These are phyloP conservation scores for Cydia fagiglandana DNA, from an alignment of 1,140 invertebrate genomes.

Conservation along the genomic window DNA sequence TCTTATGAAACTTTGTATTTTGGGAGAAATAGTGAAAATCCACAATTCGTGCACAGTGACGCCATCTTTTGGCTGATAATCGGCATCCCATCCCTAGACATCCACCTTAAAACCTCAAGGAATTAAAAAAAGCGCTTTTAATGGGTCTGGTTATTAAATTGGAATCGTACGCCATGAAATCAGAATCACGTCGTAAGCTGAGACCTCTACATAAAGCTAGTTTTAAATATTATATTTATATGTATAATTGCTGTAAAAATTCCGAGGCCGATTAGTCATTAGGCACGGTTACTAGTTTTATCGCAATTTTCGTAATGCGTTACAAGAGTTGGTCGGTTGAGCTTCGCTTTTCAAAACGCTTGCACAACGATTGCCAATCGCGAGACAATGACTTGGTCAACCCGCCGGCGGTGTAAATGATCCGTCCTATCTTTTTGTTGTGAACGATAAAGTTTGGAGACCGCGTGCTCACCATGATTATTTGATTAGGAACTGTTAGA, in stretches of 20 bases:
- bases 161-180: neutral
- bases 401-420: conserved; percentile 58
- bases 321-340: conserved; percentile 22
- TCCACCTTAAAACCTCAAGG: neutral
- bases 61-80: too few species aligned
- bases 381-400: conserved; percentile 20
- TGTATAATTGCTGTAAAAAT: conserved; percentile 5
- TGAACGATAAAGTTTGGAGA: neutral
- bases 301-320: conserved; percentile 29
- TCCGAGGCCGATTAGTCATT: conserved; percentile 20
- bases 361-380: conserved; percentile 21
- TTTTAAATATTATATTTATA: conserved; percentile 11
- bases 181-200: neutral
- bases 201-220: neutral
- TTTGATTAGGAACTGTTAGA: too few species aligned
- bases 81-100: too few species aligned
- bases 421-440: neutral
- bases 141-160: neutral
- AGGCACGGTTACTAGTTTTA: conserved; percentile 29
- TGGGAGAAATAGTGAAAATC: too few species aligned
- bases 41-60: too few species aligned
- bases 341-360: conserved; percentile 28
- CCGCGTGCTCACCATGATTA: conserved; percentile 10
- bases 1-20: too few species aligned
- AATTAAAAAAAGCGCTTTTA: neutral